A percentile compares a stretch with the other conserved stretches of the same genome.
phyloP scores from a whole-genome alignment of 2,113 vertebrate species.

The Peromyscus polionotus region DNA sequence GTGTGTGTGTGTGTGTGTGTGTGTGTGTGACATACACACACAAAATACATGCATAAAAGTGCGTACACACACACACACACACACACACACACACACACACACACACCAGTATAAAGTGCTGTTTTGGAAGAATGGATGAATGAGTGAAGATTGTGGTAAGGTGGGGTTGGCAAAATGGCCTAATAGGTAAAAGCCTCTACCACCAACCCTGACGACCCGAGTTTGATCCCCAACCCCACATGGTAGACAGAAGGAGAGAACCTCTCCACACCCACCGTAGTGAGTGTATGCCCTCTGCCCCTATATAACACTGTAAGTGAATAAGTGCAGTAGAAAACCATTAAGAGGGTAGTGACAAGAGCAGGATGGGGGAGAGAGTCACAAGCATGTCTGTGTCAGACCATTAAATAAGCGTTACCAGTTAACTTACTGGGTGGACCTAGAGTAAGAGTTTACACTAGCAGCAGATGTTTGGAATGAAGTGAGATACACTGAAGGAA shows the following conservation, averaged over 20 bases:
- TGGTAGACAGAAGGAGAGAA: background rate
- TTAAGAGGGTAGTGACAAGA: background rate
- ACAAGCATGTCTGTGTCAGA: background rate
- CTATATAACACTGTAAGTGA: too few relatives aligned
- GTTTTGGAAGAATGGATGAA: background rate
- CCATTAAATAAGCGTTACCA: background rate
- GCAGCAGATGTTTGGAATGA: constrained; percentile 9
- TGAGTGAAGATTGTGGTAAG: background rate
- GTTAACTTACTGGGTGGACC: constrained; percentile 3
- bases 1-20: background rate
- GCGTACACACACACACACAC: too few relatives aligned
- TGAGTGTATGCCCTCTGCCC: background rate
- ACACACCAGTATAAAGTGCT: too few relatives aligned
- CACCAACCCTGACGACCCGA: background rate
- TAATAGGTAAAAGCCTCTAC: background rate
- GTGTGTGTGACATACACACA: too few relatives aligned
- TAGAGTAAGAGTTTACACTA: background rate
- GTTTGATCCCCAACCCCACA: background rate
- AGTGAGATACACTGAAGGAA: constrained; percentile 7
- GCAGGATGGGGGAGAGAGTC: background rate
- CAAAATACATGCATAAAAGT: too few relatives aligned
- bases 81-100: too few relatives aligned
- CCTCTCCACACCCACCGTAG: background rate
- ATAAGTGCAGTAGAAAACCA: background rate
- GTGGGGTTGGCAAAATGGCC: background rate